A percentile compares a stretch with the other conserved stretches of the same genome.
phyloP scores from a whole-genome alignment of 2,797 vertebrate genomes.

The Gambelia wislizenii region DNA sequence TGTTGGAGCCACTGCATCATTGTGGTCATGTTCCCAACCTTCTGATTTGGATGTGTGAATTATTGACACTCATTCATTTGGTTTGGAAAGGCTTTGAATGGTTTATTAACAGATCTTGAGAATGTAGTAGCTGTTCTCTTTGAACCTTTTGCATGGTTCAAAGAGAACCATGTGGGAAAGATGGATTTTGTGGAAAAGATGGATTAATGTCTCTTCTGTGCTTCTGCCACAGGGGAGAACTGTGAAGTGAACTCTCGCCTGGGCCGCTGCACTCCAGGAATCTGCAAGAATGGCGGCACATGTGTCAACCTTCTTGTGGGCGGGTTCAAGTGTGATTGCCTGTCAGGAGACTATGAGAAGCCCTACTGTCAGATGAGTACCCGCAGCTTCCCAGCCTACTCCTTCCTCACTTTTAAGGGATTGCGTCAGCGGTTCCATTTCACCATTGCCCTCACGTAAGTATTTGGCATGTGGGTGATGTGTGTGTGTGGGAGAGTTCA shows the following conservation, averaged over 20 bases:
- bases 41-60: background rate
- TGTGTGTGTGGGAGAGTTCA: background rate
- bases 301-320: slow-evolving; percentile 95
- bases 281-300: slow-evolving; percentile 91
- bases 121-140: background rate
- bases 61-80: background rate
- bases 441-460: slow-evolving; percentile 93
- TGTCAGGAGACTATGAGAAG: slow-evolving; percentile 88
- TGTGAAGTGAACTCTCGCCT: slow-evolving; percentile 90
- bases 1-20: background rate
- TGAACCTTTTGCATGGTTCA: background rate
- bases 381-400: slow-evolving; percentile 89
- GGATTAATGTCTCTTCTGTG: background rate
- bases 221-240: slow-evolving; percentile 81
- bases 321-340: slow-evolving; percentile 93
- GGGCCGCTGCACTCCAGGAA: slow-evolving; percentile 86
- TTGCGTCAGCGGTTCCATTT: slow-evolving; percentile 97
- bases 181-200: background rate
- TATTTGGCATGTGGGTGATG: background rate
- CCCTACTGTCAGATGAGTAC: slow-evolving; percentile 94
- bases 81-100: background rate
- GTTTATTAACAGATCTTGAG: background rate
- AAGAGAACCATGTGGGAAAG: no score
- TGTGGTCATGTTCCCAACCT: background rate
- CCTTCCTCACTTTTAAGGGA: slow-evolving; percentile 94